Evolutionary conservation across 2,797 vertebrate species (phyloP).

Genomic region (Amniataba percoides): DNA sequence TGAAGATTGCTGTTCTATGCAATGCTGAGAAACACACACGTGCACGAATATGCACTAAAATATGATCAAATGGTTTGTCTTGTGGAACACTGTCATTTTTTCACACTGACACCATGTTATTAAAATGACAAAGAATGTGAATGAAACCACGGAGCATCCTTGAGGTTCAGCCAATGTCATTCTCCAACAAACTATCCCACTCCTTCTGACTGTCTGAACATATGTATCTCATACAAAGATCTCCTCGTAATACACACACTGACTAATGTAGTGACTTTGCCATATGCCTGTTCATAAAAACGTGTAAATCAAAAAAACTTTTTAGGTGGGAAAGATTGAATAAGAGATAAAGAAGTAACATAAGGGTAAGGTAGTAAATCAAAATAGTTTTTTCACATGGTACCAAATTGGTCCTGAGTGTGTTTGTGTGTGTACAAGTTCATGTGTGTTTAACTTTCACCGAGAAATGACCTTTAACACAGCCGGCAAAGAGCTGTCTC

Average conservation of each 20-base stretch:
- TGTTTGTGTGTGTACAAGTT: slow-evolving; percentile 14
- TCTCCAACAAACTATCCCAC: background rate
- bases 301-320: background rate
- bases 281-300: background rate
- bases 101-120: slow-evolving; percentile 22
- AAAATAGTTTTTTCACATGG: background rate
- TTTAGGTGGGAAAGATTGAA: background rate
- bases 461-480: slow-evolving; percentile 53
- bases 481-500: slow-evolving; percentile 21
- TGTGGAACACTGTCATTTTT: slow-evolving; percentile 19
- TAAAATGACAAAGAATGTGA: background rate
- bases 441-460: slow-evolving; percentile 42
- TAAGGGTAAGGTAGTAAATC: background rate
- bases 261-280: background rate
- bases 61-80: slow-evolving; percentile 30
- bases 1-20: slow-evolving; percentile 63
- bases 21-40: slow-evolving; percentile 44
- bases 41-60: slow-evolving; percentile 35
- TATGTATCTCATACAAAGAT: background rate
- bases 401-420: background rate
- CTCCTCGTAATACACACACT: background rate
- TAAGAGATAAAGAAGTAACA: background rate
- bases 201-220: background rate
- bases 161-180: background rate
- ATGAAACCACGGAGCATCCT: background rate